Percentiles rank a stretch among this genome's conserved stretches.
Evolutionary conservation across 2,888 invertebrate genomes (phyloP).

Genomic region (Cantharis nigra): DNA sequence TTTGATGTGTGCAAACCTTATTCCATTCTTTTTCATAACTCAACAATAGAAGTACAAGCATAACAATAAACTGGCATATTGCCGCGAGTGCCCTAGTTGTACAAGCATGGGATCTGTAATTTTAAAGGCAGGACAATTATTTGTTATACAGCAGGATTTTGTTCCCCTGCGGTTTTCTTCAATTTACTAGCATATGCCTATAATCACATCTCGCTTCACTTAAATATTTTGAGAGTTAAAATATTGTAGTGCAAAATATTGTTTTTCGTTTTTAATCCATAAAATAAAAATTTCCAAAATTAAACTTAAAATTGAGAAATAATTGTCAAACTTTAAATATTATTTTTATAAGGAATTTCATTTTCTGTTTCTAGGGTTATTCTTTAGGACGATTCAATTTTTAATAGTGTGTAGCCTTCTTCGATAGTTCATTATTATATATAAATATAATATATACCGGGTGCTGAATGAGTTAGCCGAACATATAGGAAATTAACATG

Average conservation of each 20-base stretch:
- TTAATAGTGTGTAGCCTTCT: no score
- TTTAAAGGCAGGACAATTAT: conserved; percentile 38
- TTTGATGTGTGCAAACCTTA: conserved; percentile 8
- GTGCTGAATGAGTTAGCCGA: no score
- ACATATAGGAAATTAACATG: no score
- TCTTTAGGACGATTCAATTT: no score
- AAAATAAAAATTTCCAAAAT: not conserved
- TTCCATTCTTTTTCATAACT: conserved; percentile 14
- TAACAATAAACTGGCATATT: conserved; percentile 34
- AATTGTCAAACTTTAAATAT: not conserved
- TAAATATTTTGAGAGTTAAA: conserved; percentile 10
- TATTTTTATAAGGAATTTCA: not conserved
- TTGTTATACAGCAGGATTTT: conserved; percentile 36
- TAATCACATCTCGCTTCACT: conserved; percentile 38
- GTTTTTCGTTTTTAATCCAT: not conserved
- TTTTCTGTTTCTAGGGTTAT: not conserved
- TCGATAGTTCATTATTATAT: no score
- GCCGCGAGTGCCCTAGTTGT: conserved; percentile 32
- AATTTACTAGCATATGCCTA: conserved; percentile 41
- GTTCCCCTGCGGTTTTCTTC: conserved; percentile 42
- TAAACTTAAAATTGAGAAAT: not conserved
- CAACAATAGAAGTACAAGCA: conserved; percentile 17
- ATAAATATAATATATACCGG: no score
- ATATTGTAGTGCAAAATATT: not conserved
- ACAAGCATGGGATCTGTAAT: conserved; percentile 24